Conservation (phyloP, 2,888 invertebrate species). For the Diarsia brunnea region DNA sequence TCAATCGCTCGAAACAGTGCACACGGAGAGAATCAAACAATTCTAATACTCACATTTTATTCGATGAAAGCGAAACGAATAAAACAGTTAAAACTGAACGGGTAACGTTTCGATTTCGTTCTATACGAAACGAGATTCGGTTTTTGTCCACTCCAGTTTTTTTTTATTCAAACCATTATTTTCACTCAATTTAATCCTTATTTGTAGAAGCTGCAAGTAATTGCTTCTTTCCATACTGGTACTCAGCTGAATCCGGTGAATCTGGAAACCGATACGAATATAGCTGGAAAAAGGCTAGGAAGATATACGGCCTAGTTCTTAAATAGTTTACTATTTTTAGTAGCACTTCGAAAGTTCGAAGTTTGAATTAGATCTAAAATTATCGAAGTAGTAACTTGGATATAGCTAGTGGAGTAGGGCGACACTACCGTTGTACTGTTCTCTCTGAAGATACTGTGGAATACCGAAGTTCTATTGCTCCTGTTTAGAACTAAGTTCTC, state of each 20-base stretch:
- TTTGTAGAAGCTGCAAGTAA: constrained; percentile 18
- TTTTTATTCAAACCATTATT: background rate
- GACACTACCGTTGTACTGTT: constrained; percentile 8
- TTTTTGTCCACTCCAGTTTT: constrained; percentile 13
- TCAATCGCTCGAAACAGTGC: constrained; percentile 39
- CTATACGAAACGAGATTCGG: constrained; percentile 4
- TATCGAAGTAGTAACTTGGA: background rate
- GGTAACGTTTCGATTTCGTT: constrained; percentile 16
- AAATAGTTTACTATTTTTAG: background rate
- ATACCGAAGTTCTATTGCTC: constrained; percentile 30
- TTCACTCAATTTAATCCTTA: background rate
- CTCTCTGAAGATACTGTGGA: background rate
- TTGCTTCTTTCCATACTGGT: background rate
- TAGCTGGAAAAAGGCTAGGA: background rate
- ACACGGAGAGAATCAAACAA: constrained; percentile 40
- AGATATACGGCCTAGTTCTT: background rate
- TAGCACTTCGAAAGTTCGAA: too few relatives aligned
- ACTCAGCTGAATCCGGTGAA: background rate
- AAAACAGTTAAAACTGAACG: constrained; percentile 19
- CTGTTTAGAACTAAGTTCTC: constrained; percentile 9
- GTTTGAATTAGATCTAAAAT: background rate
- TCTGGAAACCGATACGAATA: background rate
- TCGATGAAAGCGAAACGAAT: constrained; percentile 32
- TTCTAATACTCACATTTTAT: constrained; percentile 46
- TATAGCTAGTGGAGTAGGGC: background rate